Evolutionary conservation across 2,797 vertebrate genomes (phyloP).

Genomic region (Bryconaethiops microstoma): DNA sequence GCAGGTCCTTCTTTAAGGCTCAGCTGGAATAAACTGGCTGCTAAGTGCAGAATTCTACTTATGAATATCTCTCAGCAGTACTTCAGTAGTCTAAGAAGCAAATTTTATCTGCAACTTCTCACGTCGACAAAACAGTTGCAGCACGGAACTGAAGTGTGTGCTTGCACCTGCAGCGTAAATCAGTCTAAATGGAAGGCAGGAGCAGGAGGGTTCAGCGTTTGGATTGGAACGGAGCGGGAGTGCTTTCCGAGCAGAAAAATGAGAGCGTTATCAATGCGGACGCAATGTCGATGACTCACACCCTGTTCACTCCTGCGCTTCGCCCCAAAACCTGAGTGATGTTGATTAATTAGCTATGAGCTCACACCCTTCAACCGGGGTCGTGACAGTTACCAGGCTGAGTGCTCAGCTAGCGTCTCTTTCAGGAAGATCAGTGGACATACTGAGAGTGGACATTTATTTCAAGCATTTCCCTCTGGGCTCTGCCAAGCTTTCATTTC

Average conservation of each 20-base stretch:
- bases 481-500: not conserved
- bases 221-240: conserved; percentile 1
- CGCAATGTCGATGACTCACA: conserved; percentile 43
- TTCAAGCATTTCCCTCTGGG: not conserved
- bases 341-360: conserved; percentile 38
- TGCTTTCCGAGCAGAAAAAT: conserved; percentile 5
- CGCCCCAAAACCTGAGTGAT: conserved; percentile 32
- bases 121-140: conserved; percentile 7
- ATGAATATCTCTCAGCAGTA: conserved; percentile 5
- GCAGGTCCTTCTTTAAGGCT: not conserved
- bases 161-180: conserved; percentile 32
- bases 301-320: conserved; percentile 1
- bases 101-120: conserved; percentile 9
- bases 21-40: not conserved
- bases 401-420: not conserved
- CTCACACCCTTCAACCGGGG: conserved; percentile 22
- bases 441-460: not conserved
- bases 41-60: no score
- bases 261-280: conserved; percentile 38
- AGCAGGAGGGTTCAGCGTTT: not conserved
- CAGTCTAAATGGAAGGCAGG: conserved; percentile 18
- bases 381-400: conserved; percentile 15
- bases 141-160: conserved; percentile 17
- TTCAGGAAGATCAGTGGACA: not conserved
- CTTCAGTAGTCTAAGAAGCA: conserved; percentile 21